These are phyloP conservation scores for Dynastes grantii DNA, from an alignment of 2,888 invertebrate genomes.

Conservation along the genomic window DNA sequence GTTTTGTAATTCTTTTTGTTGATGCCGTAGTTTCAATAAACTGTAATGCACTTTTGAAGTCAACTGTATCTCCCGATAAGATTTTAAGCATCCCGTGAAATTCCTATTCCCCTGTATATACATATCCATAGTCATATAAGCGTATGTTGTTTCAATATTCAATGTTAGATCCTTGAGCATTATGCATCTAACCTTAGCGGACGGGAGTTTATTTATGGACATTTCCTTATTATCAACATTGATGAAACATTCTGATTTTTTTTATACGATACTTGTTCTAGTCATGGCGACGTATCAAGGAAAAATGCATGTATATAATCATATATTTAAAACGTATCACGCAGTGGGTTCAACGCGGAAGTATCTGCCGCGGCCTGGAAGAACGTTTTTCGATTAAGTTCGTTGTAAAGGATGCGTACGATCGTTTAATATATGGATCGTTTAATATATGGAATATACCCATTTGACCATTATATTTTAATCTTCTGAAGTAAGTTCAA, in stretches of 20 bases:
- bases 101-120: background rate
- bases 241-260: constrained; percentile 44
- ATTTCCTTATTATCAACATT: constrained; percentile 51
- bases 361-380: background rate
- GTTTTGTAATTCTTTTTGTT: too few relatives aligned
- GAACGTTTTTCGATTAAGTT: background rate
- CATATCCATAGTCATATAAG: background rate
- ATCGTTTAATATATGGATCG: too few relatives aligned
- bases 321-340: background rate
- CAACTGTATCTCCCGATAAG: too few relatives aligned
- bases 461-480: too few relatives aligned
- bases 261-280: constrained; percentile 19
- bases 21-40: too few relatives aligned
- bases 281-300: constrained; percentile 30
- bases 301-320: constrained; percentile 20
- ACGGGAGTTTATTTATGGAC: constrained; percentile 54
- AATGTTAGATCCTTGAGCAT: constrained; percentile 59
- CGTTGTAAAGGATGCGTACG: background rate
- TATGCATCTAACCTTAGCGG: constrained; percentile 58
- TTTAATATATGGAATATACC: too few relatives aligned
- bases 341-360: constrained; percentile 23
- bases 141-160: constrained; percentile 51
- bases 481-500: too few relatives aligned
- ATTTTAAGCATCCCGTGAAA: too few relatives aligned
- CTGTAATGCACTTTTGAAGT: too few relatives aligned